Base-by-base conservation (phyloP, 2,888 invertebrate species). In the Nymphalis c-album region DNA sequence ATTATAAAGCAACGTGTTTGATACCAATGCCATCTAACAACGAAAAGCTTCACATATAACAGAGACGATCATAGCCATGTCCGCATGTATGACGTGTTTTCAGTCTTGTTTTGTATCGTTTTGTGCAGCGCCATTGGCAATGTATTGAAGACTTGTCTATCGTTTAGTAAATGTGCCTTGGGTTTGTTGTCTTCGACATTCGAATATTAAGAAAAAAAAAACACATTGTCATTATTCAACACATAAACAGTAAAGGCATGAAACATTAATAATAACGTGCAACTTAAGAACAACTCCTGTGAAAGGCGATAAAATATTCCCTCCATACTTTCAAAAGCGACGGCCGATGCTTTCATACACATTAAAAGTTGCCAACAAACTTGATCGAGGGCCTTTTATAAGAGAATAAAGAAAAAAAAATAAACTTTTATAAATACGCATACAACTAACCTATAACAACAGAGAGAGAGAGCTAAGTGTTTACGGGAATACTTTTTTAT, bases 351-450 rank as follows among this genome's bases (percentile, higher is more conserved):
- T 84, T 83, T 82, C 80, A 85, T 83, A 78, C 76, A 84, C 83
- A 83, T 83, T 84, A 85, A 86, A 85, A 85, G 80, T 85, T 84
- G 69, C 71, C 70, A 74, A 75, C 72, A 79, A 82, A 79, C 75
- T 80, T 79, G 74, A 75, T 74, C 74, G 76, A 76, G 76, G 77
- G 76, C 74, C 79, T 78, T 80, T 80, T 78, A 78, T 77, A 73
- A 55, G 72, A 70, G 76, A 76, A 77, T 76, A 78, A 78, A 78
- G 79, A 74, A 72, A 77, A 22, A n/a, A 51, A 55, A 55, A 55
- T 31, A 75, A 78, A 78, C 73, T 79, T 78, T 69, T 73, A 74
- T 75, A 75, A 77, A 78, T 67, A 67, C 67, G 62, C 61, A 67
- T 58, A 72, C 76, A 75, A 77, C 75, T 77, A 76, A 75, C 74